These are phyloP conservation scores for Corythornis cristatus DNA, from an alignment of 2,113 vertebrate species.

Conservation along the genomic window DNA sequence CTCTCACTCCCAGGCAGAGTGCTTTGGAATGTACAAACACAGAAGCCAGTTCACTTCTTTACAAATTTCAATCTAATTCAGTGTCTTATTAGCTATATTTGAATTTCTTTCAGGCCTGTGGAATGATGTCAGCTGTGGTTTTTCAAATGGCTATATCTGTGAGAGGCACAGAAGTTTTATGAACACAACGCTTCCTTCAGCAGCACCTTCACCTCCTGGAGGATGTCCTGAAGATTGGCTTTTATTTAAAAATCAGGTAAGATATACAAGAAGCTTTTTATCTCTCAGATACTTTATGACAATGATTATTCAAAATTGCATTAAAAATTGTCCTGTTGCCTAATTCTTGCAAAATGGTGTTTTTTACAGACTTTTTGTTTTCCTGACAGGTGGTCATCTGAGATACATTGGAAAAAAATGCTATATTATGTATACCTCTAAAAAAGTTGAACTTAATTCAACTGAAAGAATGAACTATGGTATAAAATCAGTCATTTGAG, in stretches of 20 bases:
- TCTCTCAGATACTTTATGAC: neutral
- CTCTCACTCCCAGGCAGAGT: neutral
- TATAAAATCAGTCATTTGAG: neutral
- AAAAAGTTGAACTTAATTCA: neutral
- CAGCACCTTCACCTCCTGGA: constrained; percentile 54
- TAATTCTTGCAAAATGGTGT: neutral
- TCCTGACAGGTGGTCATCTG: neutral
- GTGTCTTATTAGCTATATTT: neutral
- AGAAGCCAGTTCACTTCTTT: neutral
- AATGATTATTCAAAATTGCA: neutral
- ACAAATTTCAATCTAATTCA: neutral
- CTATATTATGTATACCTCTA: neutral
- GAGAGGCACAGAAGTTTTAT: constrained; percentile 79
- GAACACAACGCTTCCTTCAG: constrained; percentile 78
- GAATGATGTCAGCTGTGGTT: constrained; percentile 92
- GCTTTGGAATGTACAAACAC: neutral
- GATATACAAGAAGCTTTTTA: neutral
- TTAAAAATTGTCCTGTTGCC: neutral
- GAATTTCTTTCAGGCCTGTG: constrained; percentile 80
- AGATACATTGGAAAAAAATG: neutral
- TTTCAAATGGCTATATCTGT: constrained; percentile 85
- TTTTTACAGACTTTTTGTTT: neutral
- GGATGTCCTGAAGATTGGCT: constrained; percentile 86
- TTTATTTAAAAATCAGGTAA: constrained; percentile 84
- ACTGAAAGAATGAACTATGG: neutral